Evolutionary conservation across 2,888 invertebrate genomes (phyloP).

Genomic region (Nowickia ferox): DNA sequence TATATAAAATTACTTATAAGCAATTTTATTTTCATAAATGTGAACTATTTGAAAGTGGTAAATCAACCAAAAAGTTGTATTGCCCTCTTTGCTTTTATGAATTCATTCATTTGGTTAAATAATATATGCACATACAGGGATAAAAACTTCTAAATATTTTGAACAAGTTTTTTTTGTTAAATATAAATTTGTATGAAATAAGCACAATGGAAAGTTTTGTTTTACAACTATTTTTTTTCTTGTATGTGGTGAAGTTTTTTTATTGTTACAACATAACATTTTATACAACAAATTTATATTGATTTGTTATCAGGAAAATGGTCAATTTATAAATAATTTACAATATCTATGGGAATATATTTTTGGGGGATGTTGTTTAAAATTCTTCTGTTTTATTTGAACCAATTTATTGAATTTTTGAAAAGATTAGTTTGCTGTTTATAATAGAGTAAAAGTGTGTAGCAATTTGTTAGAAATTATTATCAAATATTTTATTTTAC

Average conservation of each 20-base stretch:
- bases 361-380: neutral
- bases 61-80: neutral
- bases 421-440: slow-evolving; percentile 25
- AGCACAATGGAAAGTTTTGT: slow-evolving; percentile 34
- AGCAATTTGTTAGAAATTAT: neutral
- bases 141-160: neutral
- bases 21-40: too few relatives aligned
- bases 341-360: neutral
- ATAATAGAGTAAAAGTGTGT: neutral
- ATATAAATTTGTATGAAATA: neutral
- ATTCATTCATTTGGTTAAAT: neutral
- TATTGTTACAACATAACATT: neutral
- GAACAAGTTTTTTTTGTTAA: neutral
- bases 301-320: slow-evolving; percentile 31
- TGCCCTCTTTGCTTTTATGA: neutral
- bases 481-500: too few relatives aligned
- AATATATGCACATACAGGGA: neutral
- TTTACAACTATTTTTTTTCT: slow-evolving; percentile 15
- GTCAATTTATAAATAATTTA: slow-evolving; percentile 39
- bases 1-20: neutral
- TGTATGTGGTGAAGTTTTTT: neutral
- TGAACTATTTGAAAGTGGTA: too few relatives aligned
- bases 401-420: slow-evolving; percentile 30
- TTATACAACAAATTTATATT: slow-evolving; percentile 26
- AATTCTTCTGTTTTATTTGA: neutral